Evolutionary conservation across 2,113 vertebrate species (phyloP), one percentile per base, ranked within the genome.

Genomic region (Protomyctophum bolini): DNA sequence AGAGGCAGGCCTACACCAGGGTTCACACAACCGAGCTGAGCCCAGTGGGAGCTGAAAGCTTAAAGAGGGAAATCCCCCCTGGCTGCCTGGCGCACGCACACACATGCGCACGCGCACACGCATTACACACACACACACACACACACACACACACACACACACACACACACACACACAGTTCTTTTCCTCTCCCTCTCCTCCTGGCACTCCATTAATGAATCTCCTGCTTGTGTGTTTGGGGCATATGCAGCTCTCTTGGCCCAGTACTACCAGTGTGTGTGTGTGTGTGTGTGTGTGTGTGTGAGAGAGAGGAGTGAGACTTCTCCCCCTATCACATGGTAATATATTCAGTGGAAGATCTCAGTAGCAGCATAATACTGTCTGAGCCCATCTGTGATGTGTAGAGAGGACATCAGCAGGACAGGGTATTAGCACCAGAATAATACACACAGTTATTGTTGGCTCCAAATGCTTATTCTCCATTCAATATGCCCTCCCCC

Each of bases 331-430:
- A 87, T 90, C 90, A 88, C 86, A 87, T 87, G 84, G 70, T 88
- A 88, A 89, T 87, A 70, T 91, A 90, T 91, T 90, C 90, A 88
- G 86, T 81, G 65, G 85, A 88, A 90, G 82, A 89, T 89, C 87
- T 87, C 87, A 68, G 87, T 82, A 82, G 76, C 84, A 80, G 85
- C 86, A 90, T 87, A 86, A 88, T 86, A 82, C 86, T 77, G 84
- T 86, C 88, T 89, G 70, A 81, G 90, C 82, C 90, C 90, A 90
- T 91, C 90, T 90, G 90, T 89, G 90, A 88, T 83, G 80, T 79
- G 85, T 80, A 84, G 85, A 84, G 73, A 83, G 86, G 87, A 89
- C 88, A 82, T 90, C 79, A 89, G 86, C 85, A 77, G 84, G 85
- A 88, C 84, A 73, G 85, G 79, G 83, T 83, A 84, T 89, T 90